phyloP scores from a whole-genome alignment of 2,113 vertebrate species.

The Odocoileus virginianus region DNA sequence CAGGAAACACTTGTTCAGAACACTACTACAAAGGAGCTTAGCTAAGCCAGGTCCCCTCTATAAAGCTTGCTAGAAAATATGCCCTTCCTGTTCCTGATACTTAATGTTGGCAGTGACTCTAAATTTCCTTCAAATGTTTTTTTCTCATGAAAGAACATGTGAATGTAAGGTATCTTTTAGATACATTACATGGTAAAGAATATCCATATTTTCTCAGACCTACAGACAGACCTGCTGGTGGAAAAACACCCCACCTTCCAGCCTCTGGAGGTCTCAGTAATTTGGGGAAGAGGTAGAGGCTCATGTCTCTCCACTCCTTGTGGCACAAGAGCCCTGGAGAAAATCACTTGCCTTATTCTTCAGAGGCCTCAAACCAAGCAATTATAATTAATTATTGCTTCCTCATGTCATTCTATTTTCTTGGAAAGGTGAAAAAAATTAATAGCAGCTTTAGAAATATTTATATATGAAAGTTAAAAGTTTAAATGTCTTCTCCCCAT shows the following conservation, averaged over 20 bases:
- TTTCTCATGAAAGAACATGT: background rate
- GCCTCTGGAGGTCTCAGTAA: background rate
- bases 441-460: background rate
- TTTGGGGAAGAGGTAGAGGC: background rate
- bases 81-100: background rate
- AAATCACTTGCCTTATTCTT: background rate
- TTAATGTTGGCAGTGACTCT: too few relatives aligned
- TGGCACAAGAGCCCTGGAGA: background rate
- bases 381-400: background rate
- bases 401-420: background rate
- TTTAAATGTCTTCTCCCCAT: background rate
- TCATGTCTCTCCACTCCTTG: background rate
- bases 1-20: too few relatives aligned
- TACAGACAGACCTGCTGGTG: background rate
- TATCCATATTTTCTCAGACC: background rate
- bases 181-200: background rate
- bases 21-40: background rate
- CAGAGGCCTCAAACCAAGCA: background rate
- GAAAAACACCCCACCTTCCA: background rate
- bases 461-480: background rate
- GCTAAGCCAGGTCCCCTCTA: too few relatives aligned
- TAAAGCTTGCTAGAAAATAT: background rate
- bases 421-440: background rate
- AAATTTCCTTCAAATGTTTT: background rate
- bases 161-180: background rate